A percentile compares a stretch with the other conserved stretches of the same genome.
phyloP scores from a whole-genome alignment of 30 jellyfish, hydroid and myxozoan species.

The Turritopsis dohrnii region DNA sequence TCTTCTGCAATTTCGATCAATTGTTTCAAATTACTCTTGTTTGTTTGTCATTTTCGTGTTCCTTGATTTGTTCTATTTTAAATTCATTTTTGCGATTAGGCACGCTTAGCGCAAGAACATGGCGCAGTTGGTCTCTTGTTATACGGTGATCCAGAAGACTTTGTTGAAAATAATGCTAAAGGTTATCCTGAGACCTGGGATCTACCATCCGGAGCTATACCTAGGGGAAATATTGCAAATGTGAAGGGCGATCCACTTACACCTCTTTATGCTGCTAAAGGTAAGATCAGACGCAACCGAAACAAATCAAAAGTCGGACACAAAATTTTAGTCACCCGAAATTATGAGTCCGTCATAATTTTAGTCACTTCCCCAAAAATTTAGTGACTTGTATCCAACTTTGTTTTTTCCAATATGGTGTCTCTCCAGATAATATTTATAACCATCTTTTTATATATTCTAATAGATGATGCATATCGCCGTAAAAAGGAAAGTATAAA shows the following conservation, averaged over 20 bases:
- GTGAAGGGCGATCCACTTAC: slow-evolving; percentile 90
- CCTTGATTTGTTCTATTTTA: background rate
- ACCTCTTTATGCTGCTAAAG: slow-evolving; percentile 89
- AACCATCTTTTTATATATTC: too few species aligned
- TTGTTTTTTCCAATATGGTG: too few species aligned
- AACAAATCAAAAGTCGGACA: too few species aligned
- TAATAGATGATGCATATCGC: slow-evolving; percentile 64
- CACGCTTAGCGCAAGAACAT: slow-evolving; percentile 60
- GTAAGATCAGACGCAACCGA: slow-evolving; percentile 21
- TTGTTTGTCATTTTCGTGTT: background rate
- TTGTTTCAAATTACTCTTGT: background rate
- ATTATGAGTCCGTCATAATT: too few species aligned
- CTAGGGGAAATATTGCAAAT: slow-evolving; percentile 67
- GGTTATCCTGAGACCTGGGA: slow-evolving; percentile 85
- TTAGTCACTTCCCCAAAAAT: too few species aligned
- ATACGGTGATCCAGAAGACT: slow-evolving; percentile 80
- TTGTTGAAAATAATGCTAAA: slow-evolving; percentile 50
- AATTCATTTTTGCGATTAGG: slow-evolving; percentile 30
- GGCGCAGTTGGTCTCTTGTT: slow-evolving; percentile 88
- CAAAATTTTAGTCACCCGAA: too few species aligned
- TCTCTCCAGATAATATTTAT: too few species aligned
- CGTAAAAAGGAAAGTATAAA: slow-evolving; percentile 26
- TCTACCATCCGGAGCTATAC: slow-evolving; percentile 81
- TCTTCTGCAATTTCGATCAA: background rate
- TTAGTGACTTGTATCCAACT: too few species aligned